These are phyloP conservation scores for Poicephalus gulielmi DNA, from an alignment of 2,113 vertebrate genomes.

Conservation along the genomic window DNA sequence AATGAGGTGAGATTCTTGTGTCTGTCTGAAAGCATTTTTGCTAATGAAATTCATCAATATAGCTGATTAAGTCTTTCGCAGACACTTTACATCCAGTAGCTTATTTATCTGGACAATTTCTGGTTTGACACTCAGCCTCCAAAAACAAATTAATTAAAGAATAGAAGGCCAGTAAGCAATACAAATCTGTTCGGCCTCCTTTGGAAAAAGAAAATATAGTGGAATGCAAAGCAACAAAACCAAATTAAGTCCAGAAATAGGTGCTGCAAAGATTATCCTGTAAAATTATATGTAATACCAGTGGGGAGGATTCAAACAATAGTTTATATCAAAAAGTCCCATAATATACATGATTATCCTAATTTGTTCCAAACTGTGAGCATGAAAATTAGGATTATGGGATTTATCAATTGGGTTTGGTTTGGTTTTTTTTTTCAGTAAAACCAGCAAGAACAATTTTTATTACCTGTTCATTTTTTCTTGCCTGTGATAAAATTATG, in stretches of 20 bases:
- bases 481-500: conserved; percentile 1
- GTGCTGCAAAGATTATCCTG: neutral
- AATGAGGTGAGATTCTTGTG: neutral
- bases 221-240: neutral
- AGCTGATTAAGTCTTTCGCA: neutral
- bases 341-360: neutral
- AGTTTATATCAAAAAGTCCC: neutral
- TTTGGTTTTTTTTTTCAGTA: neutral
- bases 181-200: neutral
- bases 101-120: neutral
- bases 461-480: neutral
- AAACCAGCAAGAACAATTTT: neutral
- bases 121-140: neutral
- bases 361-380: neutral
- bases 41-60: neutral
- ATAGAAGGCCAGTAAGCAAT: neutral
- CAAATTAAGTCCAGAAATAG: neutral
- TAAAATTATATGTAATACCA: neutral
- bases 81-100: neutral
- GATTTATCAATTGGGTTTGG: neutral
- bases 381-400: conserved; percentile 12
- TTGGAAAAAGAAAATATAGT: neutral
- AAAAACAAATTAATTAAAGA: neutral
- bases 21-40: neutral
- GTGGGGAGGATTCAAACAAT: neutral